phyloP scores from a whole-genome alignment of 2,797 vertebrate species.

The Heteromormyrus szaboi region DNA sequence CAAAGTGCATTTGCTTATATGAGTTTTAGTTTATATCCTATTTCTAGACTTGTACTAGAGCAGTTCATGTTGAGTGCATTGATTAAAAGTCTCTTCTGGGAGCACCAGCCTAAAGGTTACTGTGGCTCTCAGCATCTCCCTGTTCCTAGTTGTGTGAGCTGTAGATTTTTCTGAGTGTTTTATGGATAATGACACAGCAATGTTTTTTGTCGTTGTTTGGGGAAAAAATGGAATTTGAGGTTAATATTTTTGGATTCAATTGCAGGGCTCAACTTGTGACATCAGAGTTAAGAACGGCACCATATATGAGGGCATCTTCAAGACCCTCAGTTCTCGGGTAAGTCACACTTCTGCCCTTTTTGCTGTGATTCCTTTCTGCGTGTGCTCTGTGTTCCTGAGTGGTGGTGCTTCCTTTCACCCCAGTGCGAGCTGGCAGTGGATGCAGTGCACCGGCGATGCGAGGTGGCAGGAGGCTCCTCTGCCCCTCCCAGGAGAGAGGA shows the following conservation, averaged over 20 bases:
- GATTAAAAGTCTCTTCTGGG: not conserved
- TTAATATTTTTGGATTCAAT: not conserved
- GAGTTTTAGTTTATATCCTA: not conserved
- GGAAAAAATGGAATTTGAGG: not conserved
- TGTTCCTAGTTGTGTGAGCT: not conserved
- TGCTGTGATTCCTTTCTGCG: not conserved
- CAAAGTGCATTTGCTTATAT: not conserved
- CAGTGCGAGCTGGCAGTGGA: slow-evolving; percentile 89
- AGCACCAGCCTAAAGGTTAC: not conserved
- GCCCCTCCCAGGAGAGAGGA: slow-evolving; percentile 73
- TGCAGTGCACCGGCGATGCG: slow-evolving; percentile 65
- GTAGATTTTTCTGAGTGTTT: not conserved
- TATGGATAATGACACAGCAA: not conserved
- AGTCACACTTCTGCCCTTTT: slow-evolving; percentile 28
- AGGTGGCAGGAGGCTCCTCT: slow-evolving; percentile 30
- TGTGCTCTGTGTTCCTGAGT: not conserved
- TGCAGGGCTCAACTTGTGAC: slow-evolving; percentile 84
- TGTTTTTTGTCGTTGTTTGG: not conserved
- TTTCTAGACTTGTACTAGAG: not conserved
- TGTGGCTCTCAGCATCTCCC: not conserved
- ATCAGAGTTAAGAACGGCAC: slow-evolving; percentile 82
- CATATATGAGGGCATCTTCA: slow-evolving; percentile 83
- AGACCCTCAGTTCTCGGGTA: slow-evolving; percentile 86
- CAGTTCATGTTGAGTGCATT: not conserved
- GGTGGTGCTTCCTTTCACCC: not conserved